These are phyloP conservation scores for Coturnix japonica DNA, from an alignment of 2,113 vertebrate species.

Conservation along the genomic window DNA sequence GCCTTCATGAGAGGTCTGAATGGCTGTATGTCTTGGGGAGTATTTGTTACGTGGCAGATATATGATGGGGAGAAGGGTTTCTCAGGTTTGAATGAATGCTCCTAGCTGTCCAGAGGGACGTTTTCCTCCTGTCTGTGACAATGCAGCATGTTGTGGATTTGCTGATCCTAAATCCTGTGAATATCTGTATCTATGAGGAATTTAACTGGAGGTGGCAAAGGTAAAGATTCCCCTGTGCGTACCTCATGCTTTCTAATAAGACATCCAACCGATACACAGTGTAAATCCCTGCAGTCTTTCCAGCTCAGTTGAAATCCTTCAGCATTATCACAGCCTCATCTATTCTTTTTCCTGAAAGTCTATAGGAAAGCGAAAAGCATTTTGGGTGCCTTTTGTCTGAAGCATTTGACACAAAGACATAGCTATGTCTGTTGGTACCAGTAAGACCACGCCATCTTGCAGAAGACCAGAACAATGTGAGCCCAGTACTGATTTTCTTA, in stretches of 20 bases:
- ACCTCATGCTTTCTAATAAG: background rate
- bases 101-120: background rate
- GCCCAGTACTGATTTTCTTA: slow-evolving; percentile 7
- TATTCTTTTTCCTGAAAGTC: slow-evolving; percentile 10
- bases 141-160: rapidly evolving
- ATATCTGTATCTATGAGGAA: background rate
- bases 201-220: background rate
- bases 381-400: slow-evolving; percentile 20
- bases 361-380: background rate
- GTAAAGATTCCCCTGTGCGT: rapidly evolving
- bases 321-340: background rate
- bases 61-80: background rate
- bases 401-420: background rate
- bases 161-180: background rate
- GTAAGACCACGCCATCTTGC: background rate
- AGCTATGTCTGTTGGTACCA: background rate
- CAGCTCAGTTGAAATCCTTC: slow-evolving; percentile 1
- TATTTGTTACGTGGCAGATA: rapidly evolving
- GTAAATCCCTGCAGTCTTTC: background rate
- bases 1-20: background rate
- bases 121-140: background rate
- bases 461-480: background rate
- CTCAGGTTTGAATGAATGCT: background rate
- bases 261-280: background rate
- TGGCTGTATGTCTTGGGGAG: background rate